Conservation (phyloP, 2,797 vertebrate species). For the Pterois miles region DNA sequence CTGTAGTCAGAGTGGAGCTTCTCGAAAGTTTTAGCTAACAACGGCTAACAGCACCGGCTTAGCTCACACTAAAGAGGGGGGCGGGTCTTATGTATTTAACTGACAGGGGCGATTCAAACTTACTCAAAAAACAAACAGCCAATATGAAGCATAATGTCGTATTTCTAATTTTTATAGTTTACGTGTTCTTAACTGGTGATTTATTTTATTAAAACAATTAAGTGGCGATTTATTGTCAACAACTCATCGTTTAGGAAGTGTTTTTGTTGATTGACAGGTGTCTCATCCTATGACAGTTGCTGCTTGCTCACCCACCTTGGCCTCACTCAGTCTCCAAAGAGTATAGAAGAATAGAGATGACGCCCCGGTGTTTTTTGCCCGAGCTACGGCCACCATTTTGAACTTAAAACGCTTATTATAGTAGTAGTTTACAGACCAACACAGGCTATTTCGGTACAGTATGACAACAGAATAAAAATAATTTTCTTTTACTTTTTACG, state of each 20-base stretch:
- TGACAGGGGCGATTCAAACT: rapidly evolving
- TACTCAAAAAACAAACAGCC: neutral
- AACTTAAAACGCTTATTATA: too few relatives aligned
- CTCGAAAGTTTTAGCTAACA: neutral
- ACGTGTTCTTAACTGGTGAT: neutral
- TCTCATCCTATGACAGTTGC: neutral
- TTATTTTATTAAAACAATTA: rapidly evolving
- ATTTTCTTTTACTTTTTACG: too few relatives aligned
- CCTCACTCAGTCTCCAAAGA: neutral
- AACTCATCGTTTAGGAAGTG: neutral
- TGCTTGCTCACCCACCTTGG: neutral
- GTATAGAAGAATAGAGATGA: too few relatives aligned
- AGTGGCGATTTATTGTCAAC: rapidly evolving
- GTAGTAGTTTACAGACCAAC: too few relatives aligned
- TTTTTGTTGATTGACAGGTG: neutral
- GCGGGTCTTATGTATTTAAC: neutral
- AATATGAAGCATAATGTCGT: neutral
- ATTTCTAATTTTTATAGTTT: neutral
- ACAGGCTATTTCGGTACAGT: too few relatives aligned
- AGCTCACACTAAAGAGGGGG: neutral
- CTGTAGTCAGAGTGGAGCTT: neutral
- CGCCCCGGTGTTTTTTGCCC: too few relatives aligned
- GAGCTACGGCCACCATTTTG: too few relatives aligned
- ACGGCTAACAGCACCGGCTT: neutral
- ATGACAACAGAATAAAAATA: too few relatives aligned